Percentiles rank a stretch among this genome's conserved stretches.
Conservation (phyloP, 2,113 vertebrate genomes). For the Serilophus lunatus region DNA sequence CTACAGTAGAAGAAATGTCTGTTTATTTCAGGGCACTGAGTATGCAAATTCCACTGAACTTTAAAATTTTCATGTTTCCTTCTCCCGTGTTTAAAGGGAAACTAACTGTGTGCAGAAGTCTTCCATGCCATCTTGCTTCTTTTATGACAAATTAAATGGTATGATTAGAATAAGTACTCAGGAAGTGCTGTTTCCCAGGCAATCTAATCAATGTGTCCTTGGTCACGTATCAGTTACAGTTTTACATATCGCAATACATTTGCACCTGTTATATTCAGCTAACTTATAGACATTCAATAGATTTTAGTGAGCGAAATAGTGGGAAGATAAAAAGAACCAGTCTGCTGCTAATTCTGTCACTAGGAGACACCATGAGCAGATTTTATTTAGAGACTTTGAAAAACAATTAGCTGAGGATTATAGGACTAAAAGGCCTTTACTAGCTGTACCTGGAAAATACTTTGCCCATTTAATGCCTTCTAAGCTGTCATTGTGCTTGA, state of each 20-base stretch:
- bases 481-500: slow-evolving; percentile 90
- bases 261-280: slow-evolving; percentile 77
- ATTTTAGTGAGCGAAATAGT: slow-evolving; percentile 65
- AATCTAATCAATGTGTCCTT: slow-evolving; percentile 74
- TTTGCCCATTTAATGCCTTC: slow-evolving; percentile 88
- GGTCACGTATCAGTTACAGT: slow-evolving; percentile 73
- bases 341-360: slow-evolving; percentile 77
- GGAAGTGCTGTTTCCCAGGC: slow-evolving; percentile 76
- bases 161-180: slow-evolving; percentile 70
- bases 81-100: background rate
- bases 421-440: slow-evolving; percentile 85
- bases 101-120: background rate
- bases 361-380: slow-evolving; percentile 78
- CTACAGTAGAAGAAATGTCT: background rate
- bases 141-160: slow-evolving; percentile 78
- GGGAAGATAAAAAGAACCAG: slow-evolving; percentile 71
- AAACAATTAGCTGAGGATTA: slow-evolving; percentile 92
- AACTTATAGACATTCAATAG: slow-evolving; percentile 64
- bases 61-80: background rate
- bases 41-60: background rate
- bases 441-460: slow-evolving; percentile 88
- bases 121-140: slow-evolving; percentile 61
- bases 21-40: background rate
- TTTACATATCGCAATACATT: slow-evolving; percentile 71
- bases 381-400: slow-evolving; percentile 81